A percentile compares a stretch with the other conserved stretches of the same genome.
phyloP scores from a whole-genome alignment of 2,888 invertebrate genomes.

The Heteropelma amictum region DNA sequence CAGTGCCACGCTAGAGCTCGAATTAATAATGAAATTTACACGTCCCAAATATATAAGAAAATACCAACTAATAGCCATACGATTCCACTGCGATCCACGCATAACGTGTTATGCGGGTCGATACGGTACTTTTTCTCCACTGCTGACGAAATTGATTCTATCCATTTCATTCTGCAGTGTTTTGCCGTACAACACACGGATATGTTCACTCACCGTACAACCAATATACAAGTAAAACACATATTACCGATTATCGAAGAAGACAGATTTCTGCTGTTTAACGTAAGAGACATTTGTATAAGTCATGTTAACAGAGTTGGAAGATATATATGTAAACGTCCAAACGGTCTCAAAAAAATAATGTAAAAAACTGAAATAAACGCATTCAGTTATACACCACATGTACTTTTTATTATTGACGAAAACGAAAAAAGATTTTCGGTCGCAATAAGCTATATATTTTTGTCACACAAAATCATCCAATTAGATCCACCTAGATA shows the following conservation, averaged over 20 bases:
- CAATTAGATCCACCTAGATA: too few relatives aligned
- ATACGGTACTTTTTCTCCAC: constrained; percentile 43
- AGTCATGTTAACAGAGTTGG: constrained; percentile 32
- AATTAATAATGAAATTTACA: constrained; percentile 45
- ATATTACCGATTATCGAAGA: constrained; percentile 28
- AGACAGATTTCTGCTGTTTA: constrained; percentile 1
- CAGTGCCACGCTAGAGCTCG: constrained; percentile 34
- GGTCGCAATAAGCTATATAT: too few relatives aligned
- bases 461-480: too few relatives aligned
- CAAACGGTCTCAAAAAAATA: constrained; percentile 32
- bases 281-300: constrained; percentile 13
- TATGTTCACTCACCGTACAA: constrained; percentile 36
- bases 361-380: too few relatives aligned
- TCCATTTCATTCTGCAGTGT: constrained; percentile 20
- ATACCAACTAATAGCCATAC: constrained; percentile 46
- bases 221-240: constrained; percentile 37
- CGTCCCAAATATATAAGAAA: constrained; percentile 47
- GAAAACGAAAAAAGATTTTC: too few relatives aligned
- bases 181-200: constrained; percentile 34
- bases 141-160: background rate
- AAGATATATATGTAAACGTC: constrained; percentile 41
- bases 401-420: too few relatives aligned
- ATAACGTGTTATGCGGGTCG: constrained; percentile 38
- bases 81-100: constrained; percentile 20
- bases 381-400: too few relatives aligned